phyloP scores from a whole-genome alignment of 2,113 vertebrate species.

The Isichthys henryi region DNA sequence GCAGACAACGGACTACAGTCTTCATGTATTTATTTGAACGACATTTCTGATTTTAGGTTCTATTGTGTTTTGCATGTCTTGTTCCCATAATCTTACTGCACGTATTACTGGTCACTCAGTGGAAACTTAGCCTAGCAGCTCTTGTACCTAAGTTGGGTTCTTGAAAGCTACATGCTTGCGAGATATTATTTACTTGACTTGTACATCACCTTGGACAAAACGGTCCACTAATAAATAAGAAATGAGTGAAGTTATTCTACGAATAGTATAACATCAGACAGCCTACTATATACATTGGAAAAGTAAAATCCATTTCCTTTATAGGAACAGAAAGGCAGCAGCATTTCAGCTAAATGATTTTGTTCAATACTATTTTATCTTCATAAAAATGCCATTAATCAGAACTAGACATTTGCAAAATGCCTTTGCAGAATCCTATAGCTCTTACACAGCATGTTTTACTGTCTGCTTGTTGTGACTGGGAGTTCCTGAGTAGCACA shows the following conservation, averaged over 20 bases:
- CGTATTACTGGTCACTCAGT: neutral
- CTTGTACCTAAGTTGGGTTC: neutral
- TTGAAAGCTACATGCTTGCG: neutral
- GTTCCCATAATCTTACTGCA: neutral
- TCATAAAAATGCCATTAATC: neutral
- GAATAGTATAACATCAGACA: neutral
- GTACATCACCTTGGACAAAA: neutral
- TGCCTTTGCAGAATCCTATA: neutral
- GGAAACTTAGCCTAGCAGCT: neutral
- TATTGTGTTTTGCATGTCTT: neutral
- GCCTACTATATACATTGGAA: neutral
- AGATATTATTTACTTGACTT: neutral
- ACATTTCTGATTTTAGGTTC: neutral
- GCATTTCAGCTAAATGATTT: neutral
- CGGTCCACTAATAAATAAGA: neutral
- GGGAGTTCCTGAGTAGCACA: neutral
- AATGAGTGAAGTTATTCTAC: neutral
- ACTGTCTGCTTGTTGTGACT: neutral
- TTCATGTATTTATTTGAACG: neutral
- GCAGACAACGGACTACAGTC: neutral
- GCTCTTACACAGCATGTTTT: neutral
- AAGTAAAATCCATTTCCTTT: neutral
- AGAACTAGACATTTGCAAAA: constrained; percentile 10
- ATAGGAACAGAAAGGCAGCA: neutral
- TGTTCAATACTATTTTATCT: neutral